Conservation (phyloP, 2,888 invertebrate species). For the Drosophila eohydei region DNA sequence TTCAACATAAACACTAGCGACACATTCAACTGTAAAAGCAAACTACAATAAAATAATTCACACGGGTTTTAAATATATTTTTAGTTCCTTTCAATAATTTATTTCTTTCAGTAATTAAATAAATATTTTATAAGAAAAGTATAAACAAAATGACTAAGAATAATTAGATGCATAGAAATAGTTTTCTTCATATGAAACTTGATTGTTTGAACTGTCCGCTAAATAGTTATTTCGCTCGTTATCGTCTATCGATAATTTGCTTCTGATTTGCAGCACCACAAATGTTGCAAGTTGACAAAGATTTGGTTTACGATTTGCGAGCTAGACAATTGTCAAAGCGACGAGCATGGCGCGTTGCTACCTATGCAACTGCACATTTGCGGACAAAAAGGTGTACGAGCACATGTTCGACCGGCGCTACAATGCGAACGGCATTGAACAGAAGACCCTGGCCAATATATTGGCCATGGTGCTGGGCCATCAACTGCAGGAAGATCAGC, state of each 20-base stretch:
- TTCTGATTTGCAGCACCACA: background rate
- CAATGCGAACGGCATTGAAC: slow-evolving; percentile 13
- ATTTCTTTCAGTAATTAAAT: background rate
- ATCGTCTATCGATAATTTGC: slow-evolving; percentile 2
- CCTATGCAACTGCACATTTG: slow-evolving; percentile 29
- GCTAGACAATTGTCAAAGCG: background rate
- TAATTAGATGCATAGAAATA: background rate
- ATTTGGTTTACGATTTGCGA: background rate
- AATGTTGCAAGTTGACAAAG: background rate
- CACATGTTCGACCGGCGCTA: slow-evolving; percentile 43
- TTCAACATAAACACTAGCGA: background rate
- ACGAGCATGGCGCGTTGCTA: slow-evolving; percentile 22
- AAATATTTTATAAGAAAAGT: background rate
- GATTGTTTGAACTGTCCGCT: background rate
- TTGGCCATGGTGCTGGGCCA: slow-evolving; percentile 21
- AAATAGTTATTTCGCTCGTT: background rate
- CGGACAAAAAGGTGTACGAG: slow-evolving; percentile 29
- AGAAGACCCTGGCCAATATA: slow-evolving; percentile 17
- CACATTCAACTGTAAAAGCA: background rate
- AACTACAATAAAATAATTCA: background rate
- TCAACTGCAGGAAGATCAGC: slow-evolving; percentile 4
- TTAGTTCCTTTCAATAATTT: too few relatives aligned
- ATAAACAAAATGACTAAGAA: background rate
- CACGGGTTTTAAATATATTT: background rate
- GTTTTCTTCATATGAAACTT: background rate